Evolutionary conservation across 2,888 invertebrate genomes (phyloP).

Genomic region (Amphipoea oculea): DNA sequence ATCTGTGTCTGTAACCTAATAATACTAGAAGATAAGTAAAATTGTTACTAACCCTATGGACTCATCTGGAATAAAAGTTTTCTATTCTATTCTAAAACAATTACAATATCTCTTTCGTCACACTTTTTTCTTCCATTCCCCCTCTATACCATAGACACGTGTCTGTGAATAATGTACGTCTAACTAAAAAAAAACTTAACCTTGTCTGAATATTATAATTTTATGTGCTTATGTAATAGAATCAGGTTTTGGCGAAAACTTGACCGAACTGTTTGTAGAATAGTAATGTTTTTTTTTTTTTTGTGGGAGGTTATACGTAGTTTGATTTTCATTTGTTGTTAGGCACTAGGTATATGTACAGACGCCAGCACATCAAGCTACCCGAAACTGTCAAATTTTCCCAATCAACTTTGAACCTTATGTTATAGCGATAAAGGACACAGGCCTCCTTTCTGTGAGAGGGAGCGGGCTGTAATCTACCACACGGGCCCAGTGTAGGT

Average conservation of each 20-base stretch:
- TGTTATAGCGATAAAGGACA: no score
- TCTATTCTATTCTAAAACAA: no score
- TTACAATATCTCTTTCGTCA: neutral
- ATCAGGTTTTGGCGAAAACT: conserved; percentile 39
- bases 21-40: no score
- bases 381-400: no score
- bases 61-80: no score
- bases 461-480: no score
- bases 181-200: conserved; percentile 34
- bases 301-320: neutral
- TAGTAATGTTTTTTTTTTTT: neutral
- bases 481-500: no score
- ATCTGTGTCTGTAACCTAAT: no score
- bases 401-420: no score
- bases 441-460: no score
- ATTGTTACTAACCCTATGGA: no score
- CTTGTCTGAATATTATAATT: conserved; percentile 48
- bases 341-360: neutral
- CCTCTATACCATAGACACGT: conserved; percentile 36
- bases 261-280: neutral
- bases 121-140: conserved; percentile 27
- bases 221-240: conserved; percentile 45
- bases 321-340: neutral
- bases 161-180: conserved; percentile 45
- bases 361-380: no score